phyloP scores from a whole-genome alignment of 2,888 invertebrate genomes.

The Nemotelus nigrinus region DNA sequence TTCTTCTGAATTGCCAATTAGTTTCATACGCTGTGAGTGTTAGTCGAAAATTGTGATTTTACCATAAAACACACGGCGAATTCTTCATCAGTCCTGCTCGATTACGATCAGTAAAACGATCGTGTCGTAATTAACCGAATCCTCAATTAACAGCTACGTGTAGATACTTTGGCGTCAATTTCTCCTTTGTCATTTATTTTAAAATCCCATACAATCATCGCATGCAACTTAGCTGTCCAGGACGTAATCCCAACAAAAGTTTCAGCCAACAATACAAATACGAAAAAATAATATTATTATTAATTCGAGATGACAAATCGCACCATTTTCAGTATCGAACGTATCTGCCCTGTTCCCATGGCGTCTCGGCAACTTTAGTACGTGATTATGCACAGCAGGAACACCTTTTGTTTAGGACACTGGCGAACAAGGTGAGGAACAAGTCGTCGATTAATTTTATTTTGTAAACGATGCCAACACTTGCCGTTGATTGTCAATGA shows the following conservation, averaged over 20 bases:
- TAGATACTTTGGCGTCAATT: neutral
- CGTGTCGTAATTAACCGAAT: neutral
- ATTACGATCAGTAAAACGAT: conserved; percentile 1
- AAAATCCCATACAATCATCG: no score
- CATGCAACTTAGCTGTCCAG: no score
- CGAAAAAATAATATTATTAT: neutral
- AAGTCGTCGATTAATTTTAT: neutral
- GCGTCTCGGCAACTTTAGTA: neutral
- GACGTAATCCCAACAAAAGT: no score
- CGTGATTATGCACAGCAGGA: conserved; percentile 26
- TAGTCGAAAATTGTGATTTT: no score
- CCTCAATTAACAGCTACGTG: neutral
- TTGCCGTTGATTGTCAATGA: neutral
- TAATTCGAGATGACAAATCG: conserved; percentile 21
- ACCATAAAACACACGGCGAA: conserved; percentile 9
- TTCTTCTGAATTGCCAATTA: neutral
- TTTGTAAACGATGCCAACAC: neutral
- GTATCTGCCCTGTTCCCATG: neutral
- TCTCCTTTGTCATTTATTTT: no score
- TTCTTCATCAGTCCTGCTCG: neutral
- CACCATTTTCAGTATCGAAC: neutral
- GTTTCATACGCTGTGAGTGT: conserved; percentile 7
- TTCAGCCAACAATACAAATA: neutral
- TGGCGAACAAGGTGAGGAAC: neutral
- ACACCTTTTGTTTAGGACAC: conserved; percentile 10